Percentiles rank a stretch among this genome's conserved stretches.
Evolutionary conservation across 2,888 invertebrate genomes (phyloP).

Genomic region (Plebejus anna): DNA sequence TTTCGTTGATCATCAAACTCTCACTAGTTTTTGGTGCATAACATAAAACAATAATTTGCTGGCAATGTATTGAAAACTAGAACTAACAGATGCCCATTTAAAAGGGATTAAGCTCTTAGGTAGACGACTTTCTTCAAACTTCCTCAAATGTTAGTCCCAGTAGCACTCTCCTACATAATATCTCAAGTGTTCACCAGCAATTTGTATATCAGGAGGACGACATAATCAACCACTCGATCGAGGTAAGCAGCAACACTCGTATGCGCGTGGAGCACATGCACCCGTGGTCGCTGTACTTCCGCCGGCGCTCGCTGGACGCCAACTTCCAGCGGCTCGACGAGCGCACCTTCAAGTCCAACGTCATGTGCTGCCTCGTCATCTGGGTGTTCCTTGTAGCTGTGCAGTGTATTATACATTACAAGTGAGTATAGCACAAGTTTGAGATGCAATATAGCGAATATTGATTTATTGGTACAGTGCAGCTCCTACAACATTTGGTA

Average conservation of each 20-base stretch:
- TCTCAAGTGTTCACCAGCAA: not conserved
- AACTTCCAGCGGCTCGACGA: conserved; percentile 93
- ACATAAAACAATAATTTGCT: too few species aligned
- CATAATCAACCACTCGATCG: conserved; percentile 90
- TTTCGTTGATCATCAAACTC: too few species aligned
- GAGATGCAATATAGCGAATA: too few species aligned
- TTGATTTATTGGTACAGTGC: too few species aligned
- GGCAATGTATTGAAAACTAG: too few species aligned
- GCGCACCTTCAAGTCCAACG: conserved; percentile 96
- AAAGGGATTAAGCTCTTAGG: too few species aligned
- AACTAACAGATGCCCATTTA: too few species aligned
- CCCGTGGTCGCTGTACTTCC: conserved; percentile 92
- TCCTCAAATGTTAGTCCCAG: too few species aligned
- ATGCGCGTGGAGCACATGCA: conserved; percentile 93
- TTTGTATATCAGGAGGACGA: conserved; percentile 82
- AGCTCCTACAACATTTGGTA: too few species aligned
- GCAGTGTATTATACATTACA: conserved; percentile 86
- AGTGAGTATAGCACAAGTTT: conserved; percentile 65
- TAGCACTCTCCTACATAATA: too few species aligned
- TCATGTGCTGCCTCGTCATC: conserved; percentile 94
- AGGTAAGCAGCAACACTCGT: conserved; percentile 93
- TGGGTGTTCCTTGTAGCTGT: conserved; percentile 93
- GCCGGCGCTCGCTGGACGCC: conserved; percentile 87
- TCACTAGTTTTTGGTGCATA: too few species aligned
- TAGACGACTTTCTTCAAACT: too few species aligned